A percentile compares a stretch with the other conserved stretches of the same genome.
Evolutionary conservation across 2,888 invertebrate species (phyloP).

Genomic region (Dendrolimus pini): DNA sequence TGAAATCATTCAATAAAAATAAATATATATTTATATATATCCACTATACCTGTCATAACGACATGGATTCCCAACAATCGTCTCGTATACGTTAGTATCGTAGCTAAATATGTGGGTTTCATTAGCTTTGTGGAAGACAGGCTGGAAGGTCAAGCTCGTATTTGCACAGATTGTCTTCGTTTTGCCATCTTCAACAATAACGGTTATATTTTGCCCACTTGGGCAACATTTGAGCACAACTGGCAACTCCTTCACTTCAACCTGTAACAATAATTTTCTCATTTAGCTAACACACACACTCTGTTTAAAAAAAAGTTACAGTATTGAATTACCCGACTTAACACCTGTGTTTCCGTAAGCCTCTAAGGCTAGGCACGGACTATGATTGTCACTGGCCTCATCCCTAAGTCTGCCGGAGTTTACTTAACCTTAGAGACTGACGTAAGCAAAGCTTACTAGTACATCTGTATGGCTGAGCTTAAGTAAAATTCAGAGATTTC

Average conservation of each 20-base stretch:
- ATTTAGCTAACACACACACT: too few relatives aligned
- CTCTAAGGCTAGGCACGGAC: too few relatives aligned
- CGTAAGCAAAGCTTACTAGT: too few relatives aligned
- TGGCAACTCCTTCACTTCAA: conserved; percentile 53
- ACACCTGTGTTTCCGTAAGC: too few relatives aligned
- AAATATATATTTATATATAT: neutral
- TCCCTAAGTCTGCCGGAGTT: too few relatives aligned
- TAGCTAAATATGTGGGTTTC: conserved; percentile 63
- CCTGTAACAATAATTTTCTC: conserved; percentile 26
- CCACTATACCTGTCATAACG: conserved; percentile 61
- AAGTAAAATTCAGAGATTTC: too few relatives aligned
- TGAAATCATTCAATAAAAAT: neutral
- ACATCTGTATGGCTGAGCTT: too few relatives aligned
- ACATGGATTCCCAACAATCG: conserved; percentile 76
- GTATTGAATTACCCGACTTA: too few relatives aligned
- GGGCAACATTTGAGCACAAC: conserved; percentile 74
- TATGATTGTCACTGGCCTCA: too few relatives aligned
- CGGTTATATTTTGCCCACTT: conserved; percentile 61
- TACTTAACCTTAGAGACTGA: too few relatives aligned
- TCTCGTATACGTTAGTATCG: conserved; percentile 66
- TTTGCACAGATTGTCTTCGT: conserved; percentile 45
- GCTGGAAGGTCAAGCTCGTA: conserved; percentile 62
- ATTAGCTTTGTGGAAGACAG: conserved; percentile 70
- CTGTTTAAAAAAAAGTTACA: too few relatives aligned
- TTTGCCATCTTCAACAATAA: conserved; percentile 39